Evolutionary conservation across 2,113 vertebrate genomes (phyloP).

Genomic region (Boulengerochromis microlepis): DNA sequence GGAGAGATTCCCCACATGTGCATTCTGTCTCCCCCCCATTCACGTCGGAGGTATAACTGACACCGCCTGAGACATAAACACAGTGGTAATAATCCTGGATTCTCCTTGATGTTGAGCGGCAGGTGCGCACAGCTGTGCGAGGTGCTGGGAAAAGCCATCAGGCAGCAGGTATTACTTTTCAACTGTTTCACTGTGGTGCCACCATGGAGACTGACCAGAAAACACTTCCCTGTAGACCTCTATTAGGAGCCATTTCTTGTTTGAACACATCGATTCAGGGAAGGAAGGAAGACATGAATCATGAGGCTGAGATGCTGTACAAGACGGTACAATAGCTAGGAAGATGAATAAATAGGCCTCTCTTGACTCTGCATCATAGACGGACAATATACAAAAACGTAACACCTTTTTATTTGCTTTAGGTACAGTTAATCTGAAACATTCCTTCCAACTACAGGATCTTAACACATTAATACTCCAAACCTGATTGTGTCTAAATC

Average conservation of each 20-base stretch:
- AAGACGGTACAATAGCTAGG: not conserved
- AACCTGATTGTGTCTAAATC: not conserved
- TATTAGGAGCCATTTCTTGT: not conserved
- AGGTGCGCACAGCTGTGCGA: constrained; percentile 7
- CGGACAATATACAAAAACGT: not conserved
- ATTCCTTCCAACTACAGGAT: not conserved
- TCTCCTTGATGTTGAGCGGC: constrained; percentile 27
- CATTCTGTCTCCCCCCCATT: not conserved
- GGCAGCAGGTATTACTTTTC: not conserved
- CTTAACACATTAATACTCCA: not conserved
- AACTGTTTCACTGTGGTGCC: not conserved
- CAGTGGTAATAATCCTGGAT: constrained; percentile 21
- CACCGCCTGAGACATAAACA: constrained; percentile 47
- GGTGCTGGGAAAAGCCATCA: constrained; percentile 3
- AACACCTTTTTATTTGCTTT: not conserved
- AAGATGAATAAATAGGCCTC: not conserved
- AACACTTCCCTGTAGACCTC: not conserved
- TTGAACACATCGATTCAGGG: not conserved
- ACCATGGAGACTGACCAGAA: not conserved
- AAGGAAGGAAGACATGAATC: not conserved
- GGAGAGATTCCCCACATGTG: not conserved
- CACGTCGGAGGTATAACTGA: constrained; percentile 34
- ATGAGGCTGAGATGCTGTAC: not conserved
- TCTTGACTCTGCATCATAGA: not conserved
- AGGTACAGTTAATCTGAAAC: not conserved